Conservation (phyloP, 1,140 invertebrate species). For the Drosophila pandora region DNA sequence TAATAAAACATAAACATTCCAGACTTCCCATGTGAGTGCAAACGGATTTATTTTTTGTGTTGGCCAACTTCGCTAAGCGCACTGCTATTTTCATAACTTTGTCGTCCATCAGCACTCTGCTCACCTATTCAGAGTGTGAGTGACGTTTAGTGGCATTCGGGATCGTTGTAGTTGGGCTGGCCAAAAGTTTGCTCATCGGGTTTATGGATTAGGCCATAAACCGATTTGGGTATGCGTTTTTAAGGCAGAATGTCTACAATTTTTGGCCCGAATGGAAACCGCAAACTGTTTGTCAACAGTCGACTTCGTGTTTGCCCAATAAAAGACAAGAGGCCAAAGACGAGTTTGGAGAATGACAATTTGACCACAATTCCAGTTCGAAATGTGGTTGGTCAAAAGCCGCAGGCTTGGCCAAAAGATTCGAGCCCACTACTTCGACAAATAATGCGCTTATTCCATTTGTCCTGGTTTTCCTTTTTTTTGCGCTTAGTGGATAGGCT, state of each 20-base stretch:
- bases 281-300: conserved; percentile 69
- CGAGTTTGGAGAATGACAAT: conserved; percentile 49
- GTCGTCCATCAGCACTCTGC: conserved; percentile 24
- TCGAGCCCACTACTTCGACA: conserved; percentile 25
- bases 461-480: conserved; percentile 17
- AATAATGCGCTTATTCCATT: conserved; percentile 37
- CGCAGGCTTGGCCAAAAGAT: conserved; percentile 12
- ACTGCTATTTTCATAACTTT: conserved; percentile 36
- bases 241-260: conserved; percentile 15
- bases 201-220: conserved; percentile 63
- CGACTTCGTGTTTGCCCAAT: conserved; percentile 48
- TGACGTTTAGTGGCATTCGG: conserved; percentile 45
- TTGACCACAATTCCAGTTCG: conserved; percentile 72
- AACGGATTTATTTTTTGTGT: conserved; percentile 13
- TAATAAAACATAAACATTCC: neutral
- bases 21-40: neutral
- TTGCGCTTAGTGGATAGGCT: neutral
- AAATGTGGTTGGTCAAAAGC: conserved; percentile 54
- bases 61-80: conserved; percentile 17
- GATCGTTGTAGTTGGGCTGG: conserved; percentile 32
- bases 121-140: conserved; percentile 24
- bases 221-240: conserved; percentile 60
- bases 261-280: conserved; percentile 57
- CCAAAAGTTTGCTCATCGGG: conserved; percentile 63
- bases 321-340: conserved; percentile 29